Evolutionary conservation across 2,113 vertebrate genomes (phyloP), one percentile per base, ranked within the genome.

Genomic region (Galemys pyrenaicus): DNA sequence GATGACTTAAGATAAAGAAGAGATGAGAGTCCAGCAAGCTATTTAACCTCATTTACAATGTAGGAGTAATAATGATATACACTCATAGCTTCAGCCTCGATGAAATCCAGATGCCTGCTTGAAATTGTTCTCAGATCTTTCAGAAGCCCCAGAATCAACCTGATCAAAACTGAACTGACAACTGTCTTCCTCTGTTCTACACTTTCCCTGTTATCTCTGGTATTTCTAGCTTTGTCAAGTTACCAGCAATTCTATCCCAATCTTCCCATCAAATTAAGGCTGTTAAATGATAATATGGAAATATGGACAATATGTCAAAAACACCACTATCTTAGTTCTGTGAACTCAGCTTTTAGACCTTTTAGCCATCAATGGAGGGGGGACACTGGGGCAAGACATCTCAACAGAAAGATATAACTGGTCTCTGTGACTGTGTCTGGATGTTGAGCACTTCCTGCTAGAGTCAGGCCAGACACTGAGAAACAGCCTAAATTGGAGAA

Each of bases 121-220:
- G n/a, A 85, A 70, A 93, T 13, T 92, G 70, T 44, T 95, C 93
- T 73, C 49, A 83, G 32, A 9, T 70, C 10, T n/a, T 60, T 86
- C 35, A n/a, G 4, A 24, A 30, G 5, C 2, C 49, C 35, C 19
- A 46, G 68, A 82, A 54, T 56, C 49, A 82, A 88, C 49, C 80
- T 51, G 26, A 82, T 1, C 60, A 65, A 79, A 54, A 35, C 16
- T 70, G 41, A 94, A 79, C 15, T 64, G 17, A 60, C 13, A 4
- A 60, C 19, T 24, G 0, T 54, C 19, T 44, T 62, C 58, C 15
- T 60, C 44, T 26, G 26, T 41, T 92, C 26, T 75, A 13, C 13
- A 62, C 22, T 12, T 62, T 88, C 37, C 79, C 64, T 1, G 2
- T 9, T 65, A 56, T 56, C 54, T 20, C 54, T 56, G 54, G 19